Percentiles rank a stretch among this genome's conserved stretches.
phyloP scores from a whole-genome alignment of 2,797 vertebrate species.

The Eupleurogrammus muticus region DNA sequence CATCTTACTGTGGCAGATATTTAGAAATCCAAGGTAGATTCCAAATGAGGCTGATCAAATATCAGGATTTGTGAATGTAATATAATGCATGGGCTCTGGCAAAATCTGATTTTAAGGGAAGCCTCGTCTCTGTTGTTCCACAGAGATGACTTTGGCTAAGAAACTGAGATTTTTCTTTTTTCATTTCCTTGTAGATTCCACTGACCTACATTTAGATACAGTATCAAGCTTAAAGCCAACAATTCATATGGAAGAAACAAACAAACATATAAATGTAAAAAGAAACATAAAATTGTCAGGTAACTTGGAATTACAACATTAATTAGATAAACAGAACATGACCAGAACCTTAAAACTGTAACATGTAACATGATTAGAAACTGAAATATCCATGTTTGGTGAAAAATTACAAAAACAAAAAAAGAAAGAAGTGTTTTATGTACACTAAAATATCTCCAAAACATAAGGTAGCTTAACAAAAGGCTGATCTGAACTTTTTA shows the following conservation, averaged over 20 bases:
- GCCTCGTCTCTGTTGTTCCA: conserved; percentile 47
- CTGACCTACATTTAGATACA: conserved; percentile 71
- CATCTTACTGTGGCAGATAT: conserved; percentile 46
- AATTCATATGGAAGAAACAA: conserved; percentile 48
- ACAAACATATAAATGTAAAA: conserved; percentile 44
- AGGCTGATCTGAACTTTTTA: conserved; percentile 70
- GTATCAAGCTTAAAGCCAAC: conserved; percentile 77
- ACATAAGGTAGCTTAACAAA: conserved; percentile 72
- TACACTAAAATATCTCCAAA: conserved; percentile 72
- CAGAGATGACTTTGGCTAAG: conserved; percentile 67
- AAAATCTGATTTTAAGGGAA: conserved; percentile 37
- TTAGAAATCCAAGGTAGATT: conserved; percentile 43
- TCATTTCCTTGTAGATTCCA: conserved; percentile 59
- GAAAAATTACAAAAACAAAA: conserved; percentile 47
- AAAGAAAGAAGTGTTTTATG: conserved; percentile 59
- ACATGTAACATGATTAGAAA: conserved; percentile 69
- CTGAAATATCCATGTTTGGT: conserved; percentile 64
- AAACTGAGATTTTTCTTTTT: conserved; percentile 55
- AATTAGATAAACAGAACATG: conserved; percentile 55
- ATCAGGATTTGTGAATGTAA: conserved; percentile 43
- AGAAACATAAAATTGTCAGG: conserved; percentile 61
- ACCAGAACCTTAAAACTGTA: conserved; percentile 63
- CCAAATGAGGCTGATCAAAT: conserved; percentile 51
- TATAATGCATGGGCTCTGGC: conserved; percentile 38
- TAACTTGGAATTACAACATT: conserved; percentile 71